Conservation (phyloP, 2,888 invertebrate genomes). For the Eumacrocentrus americanus region DNA sequence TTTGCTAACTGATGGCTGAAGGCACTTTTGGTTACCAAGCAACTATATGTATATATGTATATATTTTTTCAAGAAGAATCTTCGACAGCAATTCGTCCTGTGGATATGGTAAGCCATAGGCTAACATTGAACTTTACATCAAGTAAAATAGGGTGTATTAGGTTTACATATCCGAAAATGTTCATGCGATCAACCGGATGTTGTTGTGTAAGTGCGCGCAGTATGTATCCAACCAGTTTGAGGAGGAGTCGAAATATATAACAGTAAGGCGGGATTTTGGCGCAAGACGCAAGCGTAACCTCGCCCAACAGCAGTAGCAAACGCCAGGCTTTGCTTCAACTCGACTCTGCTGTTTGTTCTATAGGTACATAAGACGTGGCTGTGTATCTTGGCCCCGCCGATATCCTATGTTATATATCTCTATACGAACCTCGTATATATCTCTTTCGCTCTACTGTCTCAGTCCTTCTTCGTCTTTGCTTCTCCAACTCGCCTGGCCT, state of each 20-base stretch:
- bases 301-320: slow-evolving; percentile 1
- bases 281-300: neutral
- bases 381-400: slow-evolving; percentile 58
- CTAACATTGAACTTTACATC: slow-evolving; percentile 8
- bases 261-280: neutral
- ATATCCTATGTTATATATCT: slow-evolving; percentile 41
- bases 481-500: slow-evolving; percentile 21
- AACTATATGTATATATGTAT: neutral
- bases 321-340: neutral
- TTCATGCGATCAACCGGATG: neutral
- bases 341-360: slow-evolving; percentile 42
- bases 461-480: neutral
- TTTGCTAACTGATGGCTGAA: slow-evolving; percentile 13
- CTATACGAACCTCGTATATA: neutral
- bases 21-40: neutral
- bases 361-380: slow-evolving; percentile 50
- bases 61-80: too few species aligned
- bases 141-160: neutral
- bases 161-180: neutral
- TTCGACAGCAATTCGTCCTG: too few species aligned
- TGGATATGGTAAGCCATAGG: too few species aligned
- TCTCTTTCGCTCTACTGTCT: neutral
- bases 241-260: neutral
- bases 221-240: neutral
- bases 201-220: neutral